These are phyloP conservation scores for Atta cephalotes DNA, from an alignment of 1,140 invertebrate genomes.

Conservation along the genomic window DNA sequence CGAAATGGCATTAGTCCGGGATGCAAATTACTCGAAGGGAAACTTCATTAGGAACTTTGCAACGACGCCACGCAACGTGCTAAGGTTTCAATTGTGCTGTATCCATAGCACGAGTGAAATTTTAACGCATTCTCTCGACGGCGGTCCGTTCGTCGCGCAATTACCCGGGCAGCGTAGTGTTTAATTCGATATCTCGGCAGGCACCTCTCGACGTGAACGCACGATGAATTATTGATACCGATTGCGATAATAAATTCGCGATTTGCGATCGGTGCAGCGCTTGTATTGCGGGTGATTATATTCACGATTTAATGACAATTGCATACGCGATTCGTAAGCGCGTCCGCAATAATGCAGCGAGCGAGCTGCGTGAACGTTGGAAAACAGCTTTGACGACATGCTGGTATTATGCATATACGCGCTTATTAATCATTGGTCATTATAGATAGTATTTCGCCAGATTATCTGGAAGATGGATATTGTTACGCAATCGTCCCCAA, in stretches of 20 bases:
- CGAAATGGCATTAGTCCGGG: background rate
- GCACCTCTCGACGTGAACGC: background rate
- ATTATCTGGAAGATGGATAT: background rate
- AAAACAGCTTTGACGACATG: background rate
- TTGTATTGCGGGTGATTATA: background rate
- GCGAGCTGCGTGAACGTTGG: background rate
- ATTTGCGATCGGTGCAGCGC: constrained; percentile 3
- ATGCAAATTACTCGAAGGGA: constrained; percentile 32
- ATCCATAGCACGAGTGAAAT: constrained; percentile 2
- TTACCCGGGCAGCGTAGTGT: background rate
- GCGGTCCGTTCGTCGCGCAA: background rate
- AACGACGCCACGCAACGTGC: background rate
- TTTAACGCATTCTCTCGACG: background rate
- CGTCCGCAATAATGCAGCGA: background rate
- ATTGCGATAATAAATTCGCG: constrained; percentile 28
- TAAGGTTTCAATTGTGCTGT: constrained; percentile 16
- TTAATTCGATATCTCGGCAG: constrained; percentile 31
- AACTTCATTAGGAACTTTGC: constrained; percentile 39
- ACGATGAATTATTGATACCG: constrained; percentile 49
- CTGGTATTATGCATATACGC: background rate
- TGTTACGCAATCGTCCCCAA: background rate
- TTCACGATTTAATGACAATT: constrained; percentile 32
- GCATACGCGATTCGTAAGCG: background rate
- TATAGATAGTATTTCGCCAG: too few relatives aligned
- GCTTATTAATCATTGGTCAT: constrained; percentile 1